Base-by-base conservation (phyloP, 2,888 invertebrate species). In the Brachyptera putata region DNA sequence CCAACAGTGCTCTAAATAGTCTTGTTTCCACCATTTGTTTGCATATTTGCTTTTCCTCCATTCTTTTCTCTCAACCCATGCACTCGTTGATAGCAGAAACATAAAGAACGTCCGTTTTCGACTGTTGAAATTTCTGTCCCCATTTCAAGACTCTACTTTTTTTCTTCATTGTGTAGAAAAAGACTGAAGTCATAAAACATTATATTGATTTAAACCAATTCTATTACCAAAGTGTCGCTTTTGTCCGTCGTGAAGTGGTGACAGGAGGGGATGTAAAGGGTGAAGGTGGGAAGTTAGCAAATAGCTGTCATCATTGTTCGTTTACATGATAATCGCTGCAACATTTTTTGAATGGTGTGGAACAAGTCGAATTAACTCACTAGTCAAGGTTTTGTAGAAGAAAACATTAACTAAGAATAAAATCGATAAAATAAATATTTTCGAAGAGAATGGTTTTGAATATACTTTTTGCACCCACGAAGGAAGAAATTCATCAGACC, bases 161-260 rank as follows among this genome's bases (percentile, higher is more conserved):
- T 30, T 11, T 30, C 30, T n/a, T 24, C 21, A 16, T 24, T 9
- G 22, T 24, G 24, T 46, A n/a, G 24, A n/a, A 46, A 39, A 46
- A 46, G 21, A 24, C 24, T 24, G 24, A 22, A 24, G 46, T 24
- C 24, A 46, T 46, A 46, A 46, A 46, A 46, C 46, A 46, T 46
- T 46, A 24, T 46, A 46, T 46, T 46, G 46, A 46, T 46, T 46
- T 24, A 21, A n/a, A 46, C 46, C 46, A 46, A 46, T 46, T 46
- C 46, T 46, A 46, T 46, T 46, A 46, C 46, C 46, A 46, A 46
- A 21, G 22, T 46, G 46, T 46, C 46, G 24, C 46, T 46, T 46
- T 46, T 46, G 46, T 46, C 22, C 22, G 46, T 24, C 24, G n/a
- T 41, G 7, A 41, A 21, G 41, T 16, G 16, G 16, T 3, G 16